A percentile compares a stretch with the other conserved stretches of the same genome.
Conservation (phyloP, 2,113 vertebrate species). For the Oryzias melastigma region DNA sequence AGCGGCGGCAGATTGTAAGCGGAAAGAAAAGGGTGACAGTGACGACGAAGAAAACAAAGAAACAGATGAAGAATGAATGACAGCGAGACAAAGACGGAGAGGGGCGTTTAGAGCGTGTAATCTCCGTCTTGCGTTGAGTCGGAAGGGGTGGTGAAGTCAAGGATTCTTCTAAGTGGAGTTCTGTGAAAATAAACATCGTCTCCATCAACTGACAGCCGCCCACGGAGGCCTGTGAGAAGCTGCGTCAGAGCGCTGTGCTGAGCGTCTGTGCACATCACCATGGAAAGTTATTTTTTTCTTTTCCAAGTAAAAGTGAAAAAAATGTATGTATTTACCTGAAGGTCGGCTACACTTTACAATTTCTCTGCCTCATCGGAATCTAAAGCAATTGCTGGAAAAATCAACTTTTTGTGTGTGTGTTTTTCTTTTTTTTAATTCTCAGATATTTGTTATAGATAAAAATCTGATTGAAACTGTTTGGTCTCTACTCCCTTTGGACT, state of each 20-base stretch:
- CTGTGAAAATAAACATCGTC: conserved; percentile 43
- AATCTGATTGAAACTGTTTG: conserved; percentile 32
- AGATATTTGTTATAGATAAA: conserved; percentile 43
- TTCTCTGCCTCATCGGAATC: conserved; percentile 3
- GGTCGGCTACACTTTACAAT: not conserved
- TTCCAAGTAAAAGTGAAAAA: conserved; percentile 1
- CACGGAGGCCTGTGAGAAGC: conserved; percentile 24
- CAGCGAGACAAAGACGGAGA: not conserved
- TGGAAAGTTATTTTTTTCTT: not conserved
- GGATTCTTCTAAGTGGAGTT: conserved; percentile 39
- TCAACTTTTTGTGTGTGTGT: conserved; percentile 31
- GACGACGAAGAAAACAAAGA: conserved; percentile 4
- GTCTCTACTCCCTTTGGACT: conserved; percentile 52
- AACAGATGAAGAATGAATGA: not conserved
- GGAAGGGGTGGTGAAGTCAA: conserved; percentile 39
- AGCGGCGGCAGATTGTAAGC: conserved; percentile 9
- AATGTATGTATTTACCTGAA: conserved; percentile 7
- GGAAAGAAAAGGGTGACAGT: conserved; percentile 2
- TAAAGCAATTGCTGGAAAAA: conserved; percentile 4
- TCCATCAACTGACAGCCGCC: conserved; percentile 49
- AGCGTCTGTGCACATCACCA: conserved; percentile 11
- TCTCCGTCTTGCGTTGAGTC: conserved; percentile 30
- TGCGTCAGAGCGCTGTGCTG: conserved; percentile 27
- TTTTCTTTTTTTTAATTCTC: conserved; percentile 32
- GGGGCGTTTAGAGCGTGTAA: conserved; percentile 9